Conservation (phyloP, 2,888 invertebrate genomes). For the Eudiplozoon nipponicum region DNA sequence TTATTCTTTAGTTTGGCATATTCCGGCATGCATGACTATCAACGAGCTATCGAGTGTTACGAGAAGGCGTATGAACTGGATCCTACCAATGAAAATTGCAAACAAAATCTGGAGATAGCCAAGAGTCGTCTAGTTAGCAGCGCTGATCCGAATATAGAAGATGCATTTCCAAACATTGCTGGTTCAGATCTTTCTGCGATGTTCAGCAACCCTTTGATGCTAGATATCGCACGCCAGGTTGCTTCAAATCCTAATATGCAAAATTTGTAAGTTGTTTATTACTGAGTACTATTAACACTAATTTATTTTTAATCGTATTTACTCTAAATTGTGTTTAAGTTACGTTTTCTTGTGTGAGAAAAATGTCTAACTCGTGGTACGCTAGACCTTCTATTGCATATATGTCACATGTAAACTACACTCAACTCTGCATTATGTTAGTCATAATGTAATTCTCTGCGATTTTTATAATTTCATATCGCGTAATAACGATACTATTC, state of each 20-base stretch:
- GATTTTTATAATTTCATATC: too few species aligned
- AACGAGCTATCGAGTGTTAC: slow-evolving; percentile 53
- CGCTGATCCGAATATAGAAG: too few species aligned
- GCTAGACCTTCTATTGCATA: too few species aligned
- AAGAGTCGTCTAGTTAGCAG: slow-evolving; percentile 32
- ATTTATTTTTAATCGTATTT: too few species aligned
- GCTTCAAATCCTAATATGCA: slow-evolving; percentile 51
- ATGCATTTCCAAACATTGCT: slow-evolving; percentile 18
- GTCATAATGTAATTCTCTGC: too few species aligned
- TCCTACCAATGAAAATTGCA: slow-evolving; percentile 59
- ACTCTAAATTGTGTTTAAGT: too few species aligned
- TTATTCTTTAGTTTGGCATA: slow-evolving; percentile 37
- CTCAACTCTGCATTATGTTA: too few species aligned
- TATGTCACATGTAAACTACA: too few species aligned
- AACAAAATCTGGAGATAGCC: slow-evolving; percentile 48
- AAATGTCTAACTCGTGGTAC: too few species aligned
- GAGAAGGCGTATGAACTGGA: slow-evolving; percentile 56
- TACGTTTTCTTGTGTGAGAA: too few species aligned
- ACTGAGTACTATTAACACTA: slow-evolving; percentile 5
- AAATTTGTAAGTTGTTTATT: slow-evolving; percentile 30
- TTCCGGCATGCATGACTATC: slow-evolving; percentile 45
- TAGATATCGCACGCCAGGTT: slow-evolving; percentile 50
- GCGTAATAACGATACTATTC: too few species aligned
- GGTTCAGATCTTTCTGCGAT: slow-evolving; percentile 29
- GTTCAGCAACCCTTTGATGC: slow-evolving; percentile 45